Evolutionary conservation across 2,888 invertebrate genomes (phyloP).

Genomic region (Drosophila yooni): DNA sequence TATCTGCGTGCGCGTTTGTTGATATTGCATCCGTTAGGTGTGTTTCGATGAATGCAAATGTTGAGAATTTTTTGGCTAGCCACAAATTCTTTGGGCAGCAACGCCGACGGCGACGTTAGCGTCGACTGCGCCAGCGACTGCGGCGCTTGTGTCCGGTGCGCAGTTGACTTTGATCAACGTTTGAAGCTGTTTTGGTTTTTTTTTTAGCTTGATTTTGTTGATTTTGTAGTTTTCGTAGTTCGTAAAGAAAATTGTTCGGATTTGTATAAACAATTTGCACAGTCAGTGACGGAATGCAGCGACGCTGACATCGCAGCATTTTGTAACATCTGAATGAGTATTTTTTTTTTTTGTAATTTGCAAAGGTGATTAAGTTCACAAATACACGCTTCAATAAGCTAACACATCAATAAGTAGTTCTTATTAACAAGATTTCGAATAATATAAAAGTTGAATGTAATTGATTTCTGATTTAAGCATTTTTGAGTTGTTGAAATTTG

Average conservation of each 20-base stretch:
- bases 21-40: conserved; percentile 75
- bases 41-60: conserved; percentile 74
- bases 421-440: conserved; percentile 4
- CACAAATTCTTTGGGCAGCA: conserved; percentile 34
- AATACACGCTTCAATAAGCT: conserved; percentile 5
- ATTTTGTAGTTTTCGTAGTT: conserved; percentile 27
- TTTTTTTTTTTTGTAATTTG: conserved; percentile 36
- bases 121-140: conserved; percentile 14
- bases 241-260: conserved; percentile 25
- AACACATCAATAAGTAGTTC: conserved; percentile 5
- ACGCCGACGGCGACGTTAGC: conserved; percentile 15
- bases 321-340: conserved; percentile 36
- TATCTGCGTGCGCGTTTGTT: conserved; percentile 44
- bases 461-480: not conserved
- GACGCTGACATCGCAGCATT: conserved; percentile 19
- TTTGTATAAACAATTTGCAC: conserved; percentile 65
- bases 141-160: conserved; percentile 75
- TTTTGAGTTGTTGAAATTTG: too few relatives aligned
- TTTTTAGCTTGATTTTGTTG: conserved; percentile 1
- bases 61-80: conserved; percentile 58
- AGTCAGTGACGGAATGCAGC: conserved; percentile 31
- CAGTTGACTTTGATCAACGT: conserved; percentile 72
- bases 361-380: conserved; percentile 13
- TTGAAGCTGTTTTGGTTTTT: conserved; percentile 24
- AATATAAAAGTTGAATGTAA: not conserved